Percentiles rank a stretch among this genome's conserved stretches.
phyloP scores from a whole-genome alignment of 2,797 vertebrate genomes.

The Gallinago solitaria region DNA sequence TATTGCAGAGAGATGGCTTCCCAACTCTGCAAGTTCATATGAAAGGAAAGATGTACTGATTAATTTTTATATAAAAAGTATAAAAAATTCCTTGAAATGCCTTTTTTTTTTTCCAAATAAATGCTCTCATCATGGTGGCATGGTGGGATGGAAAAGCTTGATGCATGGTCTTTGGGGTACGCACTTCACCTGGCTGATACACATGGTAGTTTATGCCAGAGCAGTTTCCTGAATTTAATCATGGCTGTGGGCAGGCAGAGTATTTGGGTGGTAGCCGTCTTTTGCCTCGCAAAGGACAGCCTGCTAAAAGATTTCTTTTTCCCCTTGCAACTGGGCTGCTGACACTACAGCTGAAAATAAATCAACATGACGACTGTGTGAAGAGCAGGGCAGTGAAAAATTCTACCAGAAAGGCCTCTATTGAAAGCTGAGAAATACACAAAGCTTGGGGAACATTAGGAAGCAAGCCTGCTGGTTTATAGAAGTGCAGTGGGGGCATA shows the following conservation, averaged over 20 bases:
- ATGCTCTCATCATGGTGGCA: neutral
- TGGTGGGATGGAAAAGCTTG: neutral
- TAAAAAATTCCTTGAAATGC: neutral
- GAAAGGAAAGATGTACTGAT: neutral
- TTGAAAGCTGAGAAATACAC: conserved; percentile 39
- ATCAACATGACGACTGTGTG: neutral
- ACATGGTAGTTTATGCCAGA: neutral
- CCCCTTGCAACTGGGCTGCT: neutral
- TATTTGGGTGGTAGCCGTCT: conserved; percentile 6
- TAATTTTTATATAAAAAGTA: neutral
- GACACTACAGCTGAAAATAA: conserved; percentile 43
- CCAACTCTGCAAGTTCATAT: neutral
- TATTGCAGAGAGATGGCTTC: neutral
- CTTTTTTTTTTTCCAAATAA: neutral
- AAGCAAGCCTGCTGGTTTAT: conserved; percentile 41
- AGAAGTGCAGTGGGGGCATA: conserved; percentile 3
- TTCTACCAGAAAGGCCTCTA: conserved; percentile 19
- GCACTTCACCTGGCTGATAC: neutral
- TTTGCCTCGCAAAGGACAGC: neutral
- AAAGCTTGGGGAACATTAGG: conserved; percentile 16
- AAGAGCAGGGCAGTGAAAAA: conserved; percentile 27
- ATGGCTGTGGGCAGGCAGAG: neutral
- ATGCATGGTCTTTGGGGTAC: neutral
- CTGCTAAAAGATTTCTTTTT: conserved; percentile 47
- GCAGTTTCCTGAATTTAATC: neutral